phyloP scores from a whole-genome alignment of 2,797 vertebrate genomes.

The Phaenicophaeus curvirostris region DNA sequence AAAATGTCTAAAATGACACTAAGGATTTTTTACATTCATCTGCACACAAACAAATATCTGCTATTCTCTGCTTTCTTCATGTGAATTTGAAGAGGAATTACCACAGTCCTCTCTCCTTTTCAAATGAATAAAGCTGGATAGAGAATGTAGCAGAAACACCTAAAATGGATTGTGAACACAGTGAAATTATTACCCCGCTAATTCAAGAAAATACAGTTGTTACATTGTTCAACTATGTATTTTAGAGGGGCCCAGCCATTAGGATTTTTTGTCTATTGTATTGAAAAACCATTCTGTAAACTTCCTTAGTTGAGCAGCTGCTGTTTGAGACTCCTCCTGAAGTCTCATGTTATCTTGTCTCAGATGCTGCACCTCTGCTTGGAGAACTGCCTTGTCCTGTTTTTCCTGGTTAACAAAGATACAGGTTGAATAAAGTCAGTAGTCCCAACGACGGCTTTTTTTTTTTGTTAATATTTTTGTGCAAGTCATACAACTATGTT shows the following conservation, averaged over 20 bases:
- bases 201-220: constrained; percentile 44
- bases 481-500: neutral
- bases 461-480: neutral
- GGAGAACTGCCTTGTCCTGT: constrained; percentile 94
- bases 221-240: neutral
- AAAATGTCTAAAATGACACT: constrained; percentile 78
- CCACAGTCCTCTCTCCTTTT: constrained; percentile 45
- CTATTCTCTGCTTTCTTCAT: constrained; percentile 78
- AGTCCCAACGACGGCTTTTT: neutral
- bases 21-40: constrained; percentile 85
- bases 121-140: constrained; percentile 47
- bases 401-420: constrained; percentile 86
- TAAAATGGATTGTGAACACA: constrained; percentile 72
- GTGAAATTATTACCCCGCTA: constrained; percentile 67
- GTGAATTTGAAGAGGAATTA: constrained; percentile 12
- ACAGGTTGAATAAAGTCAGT: constrained; percentile 44
- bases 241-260: neutral
- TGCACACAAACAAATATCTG: constrained; percentile 68
- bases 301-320: constrained; percentile 93
- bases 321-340: constrained; percentile 94
- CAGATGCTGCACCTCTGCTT: constrained; percentile 95
- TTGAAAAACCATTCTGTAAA: constrained; percentile 99
- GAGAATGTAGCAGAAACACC: constrained; percentile 64
- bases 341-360: constrained; percentile 96
- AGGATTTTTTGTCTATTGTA: constrained; percentile 91